Base-by-base conservation (phyloP, 2,888 invertebrate species). In the Rapana venosa region DNA sequence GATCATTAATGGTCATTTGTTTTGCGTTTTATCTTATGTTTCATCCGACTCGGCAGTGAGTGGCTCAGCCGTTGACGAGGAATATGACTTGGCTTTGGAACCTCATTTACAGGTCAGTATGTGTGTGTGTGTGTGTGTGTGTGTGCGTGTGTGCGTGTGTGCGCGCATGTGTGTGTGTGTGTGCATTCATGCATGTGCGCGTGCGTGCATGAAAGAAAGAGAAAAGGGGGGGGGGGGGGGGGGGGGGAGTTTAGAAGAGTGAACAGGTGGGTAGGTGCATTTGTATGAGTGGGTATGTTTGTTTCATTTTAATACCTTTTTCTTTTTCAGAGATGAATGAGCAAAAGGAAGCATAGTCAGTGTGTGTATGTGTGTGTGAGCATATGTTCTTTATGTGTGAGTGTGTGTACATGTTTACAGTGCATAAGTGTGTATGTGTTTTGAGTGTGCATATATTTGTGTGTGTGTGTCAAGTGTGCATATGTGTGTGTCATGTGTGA, bases 41-140 rank as follows among this genome's bases (percentile, higher is more conserved):
- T 6, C 88, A 91, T 89, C 86, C n/a, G 66, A 79, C 70, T 17
- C 81, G 81, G 88, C 77, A 70, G 90, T 90, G 66, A 87, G 88
- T 26, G 85, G 88, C 61, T 58, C 91, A 30, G 88, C 85, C 84
- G 79, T 70, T 91, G 91, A 94, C 93, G 87, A 94, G 94, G 94
- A 93, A 91, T 84, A 93, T 2, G 94, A 94, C 87, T 92, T 94
- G 91, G 93, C 94, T 13, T 89, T 95, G 30, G 95, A 95, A 70
- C 94, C 94, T 90, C 94, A 94, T 87, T 91, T 94, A 88, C 95
- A 94, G 95, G 95, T 94, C 90, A 88, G 81, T 61, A 30, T 79
- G 35, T 79, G 36, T n/a, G n/a, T 22, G 32, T 47, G 35, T 87
- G 36, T 47, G n/a, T 87, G 70, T 74, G 32, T 74, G 70, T 36